These are phyloP conservation scores for Cheilosia grossa DNA, from an alignment of 2,888 invertebrate genomes.

Conservation along the genomic window DNA sequence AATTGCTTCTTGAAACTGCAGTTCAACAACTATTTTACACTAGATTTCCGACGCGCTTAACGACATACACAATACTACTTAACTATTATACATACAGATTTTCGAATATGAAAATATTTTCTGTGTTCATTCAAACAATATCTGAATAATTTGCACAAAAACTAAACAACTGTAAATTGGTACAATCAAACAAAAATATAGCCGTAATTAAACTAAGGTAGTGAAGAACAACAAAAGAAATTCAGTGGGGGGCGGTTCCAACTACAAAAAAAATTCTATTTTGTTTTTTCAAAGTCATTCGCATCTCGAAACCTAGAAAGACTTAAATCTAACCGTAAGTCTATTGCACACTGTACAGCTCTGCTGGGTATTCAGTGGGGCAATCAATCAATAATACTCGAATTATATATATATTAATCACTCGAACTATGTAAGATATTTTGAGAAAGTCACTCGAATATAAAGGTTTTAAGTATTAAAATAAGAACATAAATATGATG, in stretches of 20 bases:
- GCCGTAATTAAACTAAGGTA: conserved; percentile 37
- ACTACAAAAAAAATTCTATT: not conserved
- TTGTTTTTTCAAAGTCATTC: conserved; percentile 48
- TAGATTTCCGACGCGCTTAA: conserved; percentile 36
- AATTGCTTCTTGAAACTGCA: conserved; percentile 20
- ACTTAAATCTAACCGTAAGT: conserved; percentile 65
- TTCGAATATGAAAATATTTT: conserved; percentile 36
- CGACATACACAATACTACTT: conserved; percentile 1
- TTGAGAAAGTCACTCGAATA: conserved; percentile 63
- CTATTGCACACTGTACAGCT: conserved; percentile 15
- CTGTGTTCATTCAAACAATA: conserved; percentile 45
- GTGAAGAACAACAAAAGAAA: conserved; percentile 25
- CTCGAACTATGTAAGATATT: conserved; percentile 65
- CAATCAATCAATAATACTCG: conserved; percentile 51
- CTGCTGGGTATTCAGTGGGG: conserved; percentile 49
- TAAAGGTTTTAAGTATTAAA: conserved; percentile 41
- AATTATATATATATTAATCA: conserved; percentile 51
- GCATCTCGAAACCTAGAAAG: conserved; percentile 58
- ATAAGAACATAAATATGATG: conserved; percentile 6
- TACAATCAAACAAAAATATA: conserved; percentile 66
- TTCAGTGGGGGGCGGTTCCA: conserved; percentile 65
- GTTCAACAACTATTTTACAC: conserved; percentile 39
- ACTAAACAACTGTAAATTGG: conserved; percentile 50
- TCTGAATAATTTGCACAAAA: conserved; percentile 66
- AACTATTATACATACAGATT: conserved; percentile 24